Evolutionary conservation across 2,888 invertebrate species (phyloP).

Genomic region (Zygogramma bicolorata): DNA sequence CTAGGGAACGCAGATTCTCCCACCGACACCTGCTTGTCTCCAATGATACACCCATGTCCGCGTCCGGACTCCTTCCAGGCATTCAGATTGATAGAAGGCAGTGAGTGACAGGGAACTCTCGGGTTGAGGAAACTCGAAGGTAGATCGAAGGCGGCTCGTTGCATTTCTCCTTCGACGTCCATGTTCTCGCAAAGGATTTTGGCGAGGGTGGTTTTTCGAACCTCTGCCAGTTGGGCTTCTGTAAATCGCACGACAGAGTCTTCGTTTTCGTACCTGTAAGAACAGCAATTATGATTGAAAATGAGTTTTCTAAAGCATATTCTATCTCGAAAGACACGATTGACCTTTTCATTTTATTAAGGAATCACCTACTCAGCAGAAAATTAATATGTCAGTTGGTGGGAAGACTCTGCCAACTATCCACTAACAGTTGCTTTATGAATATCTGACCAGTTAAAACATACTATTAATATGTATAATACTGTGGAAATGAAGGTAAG

Average conservation of each 20-base stretch:
- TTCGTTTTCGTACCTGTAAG: constrained; percentile 82
- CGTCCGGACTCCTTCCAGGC: constrained; percentile 82
- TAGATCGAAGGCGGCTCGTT: constrained; percentile 89
- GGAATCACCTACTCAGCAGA: no score
- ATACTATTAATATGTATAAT: no score
- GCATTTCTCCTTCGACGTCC: constrained; percentile 87
- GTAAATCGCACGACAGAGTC: constrained; percentile 83
- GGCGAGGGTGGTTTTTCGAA: constrained; percentile 86
- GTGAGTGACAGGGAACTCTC: constrained; percentile 80
- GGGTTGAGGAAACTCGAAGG: constrained; percentile 94
- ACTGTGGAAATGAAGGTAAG: no score
- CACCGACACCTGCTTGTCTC: constrained; percentile 80
- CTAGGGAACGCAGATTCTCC: constrained; percentile 89
- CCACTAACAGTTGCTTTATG: no score
- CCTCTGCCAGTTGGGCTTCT: constrained; percentile 88
- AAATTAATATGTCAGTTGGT: no score
- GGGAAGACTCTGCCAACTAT: no score
- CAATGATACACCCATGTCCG: constrained; percentile 84
- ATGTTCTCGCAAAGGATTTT: constrained; percentile 92
- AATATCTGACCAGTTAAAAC: no score
- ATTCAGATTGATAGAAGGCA: constrained; percentile 84
- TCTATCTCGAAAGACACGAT: no score
- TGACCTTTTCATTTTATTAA: no score
- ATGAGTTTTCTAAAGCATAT: no score
- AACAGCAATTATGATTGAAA: no score